A percentile compares a stretch with the other conserved stretches of the same genome.
Conservation (phyloP, 2,113 vertebrate species). For the Thunnus maccoyii region DNA sequence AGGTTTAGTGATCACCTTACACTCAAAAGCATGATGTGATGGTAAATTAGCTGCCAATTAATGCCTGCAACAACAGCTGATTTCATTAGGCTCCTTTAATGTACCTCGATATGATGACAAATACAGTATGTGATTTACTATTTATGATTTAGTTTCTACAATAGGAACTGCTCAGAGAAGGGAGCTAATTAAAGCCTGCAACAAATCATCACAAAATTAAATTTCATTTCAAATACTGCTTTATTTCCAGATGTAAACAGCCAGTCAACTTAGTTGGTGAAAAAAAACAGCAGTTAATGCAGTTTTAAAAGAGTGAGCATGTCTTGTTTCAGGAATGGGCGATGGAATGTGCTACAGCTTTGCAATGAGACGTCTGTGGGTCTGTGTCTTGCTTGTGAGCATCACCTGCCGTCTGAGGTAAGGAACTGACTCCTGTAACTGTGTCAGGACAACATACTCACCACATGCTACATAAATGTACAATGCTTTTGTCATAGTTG, state of each 20-base stretch:
- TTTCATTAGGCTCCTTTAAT: neutral
- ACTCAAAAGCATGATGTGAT: neutral
- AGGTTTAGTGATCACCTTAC: neutral
- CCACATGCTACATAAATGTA: neutral
- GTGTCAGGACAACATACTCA: neutral
- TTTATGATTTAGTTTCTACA: neutral
- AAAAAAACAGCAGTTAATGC: neutral
- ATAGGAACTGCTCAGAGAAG: neutral
- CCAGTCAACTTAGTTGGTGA: neutral
- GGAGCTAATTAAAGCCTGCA: no score
- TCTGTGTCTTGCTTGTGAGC: conserved; percentile 89
- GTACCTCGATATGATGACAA: no score
- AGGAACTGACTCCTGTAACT: conserved; percentile 72
- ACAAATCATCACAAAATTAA: no score
- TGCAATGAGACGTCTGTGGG: conserved; percentile 91
- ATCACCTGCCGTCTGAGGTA: conserved; percentile 92
- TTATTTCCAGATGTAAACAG: neutral
- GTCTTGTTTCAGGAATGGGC: conserved; percentile 91
- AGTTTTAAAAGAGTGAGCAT: conserved; percentile 21
- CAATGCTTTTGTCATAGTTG: neutral
- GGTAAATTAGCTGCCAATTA: neutral
- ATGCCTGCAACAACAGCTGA: neutral
- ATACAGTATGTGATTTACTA: neutral
- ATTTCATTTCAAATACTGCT: neutral
- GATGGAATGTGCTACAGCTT: conserved; percentile 91